Evolutionary conservation across 1,140 invertebrate species (phyloP).

Genomic region (Drosophila micromelanica): DNA sequence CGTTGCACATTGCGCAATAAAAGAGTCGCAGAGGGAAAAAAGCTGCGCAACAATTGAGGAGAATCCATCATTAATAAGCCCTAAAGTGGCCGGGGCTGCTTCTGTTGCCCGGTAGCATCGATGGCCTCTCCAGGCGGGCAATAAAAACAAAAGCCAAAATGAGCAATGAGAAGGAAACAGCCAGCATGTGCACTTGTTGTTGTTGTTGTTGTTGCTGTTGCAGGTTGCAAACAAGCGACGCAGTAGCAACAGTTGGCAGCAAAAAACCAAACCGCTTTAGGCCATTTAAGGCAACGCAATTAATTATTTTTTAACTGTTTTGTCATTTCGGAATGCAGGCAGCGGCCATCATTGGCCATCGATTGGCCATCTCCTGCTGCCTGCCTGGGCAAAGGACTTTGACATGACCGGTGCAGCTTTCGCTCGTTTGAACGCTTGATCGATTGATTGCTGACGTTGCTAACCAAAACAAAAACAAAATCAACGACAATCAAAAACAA

Average conservation of each 20-base stretch:
- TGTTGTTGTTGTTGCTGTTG: constrained; percentile 40
- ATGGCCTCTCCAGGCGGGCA: constrained; percentile 72
- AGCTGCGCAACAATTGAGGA: constrained; percentile 65
- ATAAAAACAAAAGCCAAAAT: constrained; percentile 80
- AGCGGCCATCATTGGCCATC: constrained; percentile 75
- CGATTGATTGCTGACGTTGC: constrained; percentile 80
- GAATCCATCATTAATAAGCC: constrained; percentile 83
- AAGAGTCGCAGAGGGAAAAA: constrained; percentile 50
- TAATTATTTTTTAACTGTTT: constrained; percentile 85
- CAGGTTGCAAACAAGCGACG: constrained; percentile 69
- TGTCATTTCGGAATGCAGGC: constrained; percentile 83
- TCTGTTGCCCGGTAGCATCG: constrained; percentile 39
- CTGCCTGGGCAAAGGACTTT: constrained; percentile 68
- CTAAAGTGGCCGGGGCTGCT: constrained; percentile 64
- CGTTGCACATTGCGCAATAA: constrained; percentile 73
- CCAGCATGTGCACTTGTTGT: constrained; percentile 59
- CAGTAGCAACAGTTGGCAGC: constrained; percentile 30
- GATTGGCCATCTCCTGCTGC: constrained; percentile 58
- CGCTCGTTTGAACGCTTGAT: constrained; percentile 79
- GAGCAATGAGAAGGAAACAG: constrained; percentile 62
- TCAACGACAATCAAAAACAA: constrained; percentile 10
- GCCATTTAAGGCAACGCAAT: constrained; percentile 84
- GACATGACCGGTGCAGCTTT: constrained; percentile 77
- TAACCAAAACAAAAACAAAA: constrained; percentile 21
- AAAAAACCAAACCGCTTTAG: constrained; percentile 78